Percentiles rank a stretch among this genome's conserved stretches.
Evolutionary conservation across 2,888 invertebrate genomes (phyloP).

Genomic region (Philaethria dido): DNA sequence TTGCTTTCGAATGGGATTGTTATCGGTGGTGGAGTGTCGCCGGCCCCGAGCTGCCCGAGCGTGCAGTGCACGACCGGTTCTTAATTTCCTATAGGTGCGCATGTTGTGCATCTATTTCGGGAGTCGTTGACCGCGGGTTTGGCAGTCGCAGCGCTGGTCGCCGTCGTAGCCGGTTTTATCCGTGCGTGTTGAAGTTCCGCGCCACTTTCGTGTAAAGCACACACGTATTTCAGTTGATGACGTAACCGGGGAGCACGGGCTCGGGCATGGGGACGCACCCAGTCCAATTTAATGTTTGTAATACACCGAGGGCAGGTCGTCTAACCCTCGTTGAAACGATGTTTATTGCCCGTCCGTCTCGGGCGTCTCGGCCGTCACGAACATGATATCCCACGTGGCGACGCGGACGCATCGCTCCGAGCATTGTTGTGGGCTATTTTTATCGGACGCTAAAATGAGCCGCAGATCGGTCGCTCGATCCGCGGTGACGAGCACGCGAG

Average conservation of each 20-base stretch:
- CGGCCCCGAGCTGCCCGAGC: slow-evolving; percentile 35
- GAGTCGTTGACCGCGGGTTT: slow-evolving; percentile 80
- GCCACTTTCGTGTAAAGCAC: slow-evolving; percentile 51
- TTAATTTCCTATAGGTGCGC: slow-evolving; percentile 72
- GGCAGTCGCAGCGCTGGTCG: slow-evolving; percentile 50
- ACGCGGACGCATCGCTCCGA: slow-evolving; percentile 38
- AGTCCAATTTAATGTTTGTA: slow-evolving; percentile 66
- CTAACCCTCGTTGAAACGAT: slow-evolving; percentile 49
- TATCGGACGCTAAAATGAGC: slow-evolving; percentile 43
- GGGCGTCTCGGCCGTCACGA: slow-evolving; percentile 53
- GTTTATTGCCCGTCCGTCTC: slow-evolving; percentile 60
- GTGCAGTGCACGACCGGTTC: slow-evolving; percentile 69
- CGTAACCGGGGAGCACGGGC: slow-evolving; percentile 59
- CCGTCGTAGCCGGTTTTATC: slow-evolving; percentile 59
- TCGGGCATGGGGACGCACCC: slow-evolving; percentile 60
- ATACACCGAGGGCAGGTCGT: slow-evolving; percentile 61
- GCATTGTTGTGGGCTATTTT: slow-evolving; percentile 47
- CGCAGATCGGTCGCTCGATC: slow-evolving; percentile 37
- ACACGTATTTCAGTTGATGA: slow-evolving; percentile 68
- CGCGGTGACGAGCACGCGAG: slow-evolving; percentile 22
- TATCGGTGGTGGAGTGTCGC: slow-evolving; percentile 66
- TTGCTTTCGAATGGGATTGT: slow-evolving; percentile 80
- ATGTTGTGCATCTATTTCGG: slow-evolving; percentile 79
- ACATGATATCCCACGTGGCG: slow-evolving; percentile 47
- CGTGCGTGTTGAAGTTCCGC: slow-evolving; percentile 57